Percentiles rank a stretch among this genome's conserved stretches.
These are phyloP conservation scores for Esox niger DNA, from an alignment of 2,113 vertebrate genomes.

Conservation along the genomic window DNA sequence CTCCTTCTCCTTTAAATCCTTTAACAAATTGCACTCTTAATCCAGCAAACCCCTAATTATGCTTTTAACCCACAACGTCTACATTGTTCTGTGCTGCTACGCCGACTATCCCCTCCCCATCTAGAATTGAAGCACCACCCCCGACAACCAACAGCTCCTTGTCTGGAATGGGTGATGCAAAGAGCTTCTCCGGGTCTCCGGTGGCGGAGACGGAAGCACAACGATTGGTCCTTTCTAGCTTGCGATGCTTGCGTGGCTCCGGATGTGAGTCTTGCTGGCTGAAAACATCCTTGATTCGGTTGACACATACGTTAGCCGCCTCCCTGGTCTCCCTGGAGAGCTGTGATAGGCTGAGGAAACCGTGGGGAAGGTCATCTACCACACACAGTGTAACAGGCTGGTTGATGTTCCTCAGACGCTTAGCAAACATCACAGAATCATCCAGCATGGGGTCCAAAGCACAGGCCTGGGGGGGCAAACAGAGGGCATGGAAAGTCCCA, in stretches of 20 bases:
- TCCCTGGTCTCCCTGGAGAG: conserved; percentile 82
- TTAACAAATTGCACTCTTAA: neutral
- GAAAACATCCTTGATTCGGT: conserved; percentile 78
- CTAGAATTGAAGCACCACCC: conserved; percentile 37
- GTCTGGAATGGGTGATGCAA: conserved; percentile 27
- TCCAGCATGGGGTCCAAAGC: conserved; percentile 90
- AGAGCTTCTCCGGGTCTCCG: conserved; percentile 39
- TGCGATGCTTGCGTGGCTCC: conserved; percentile 72
- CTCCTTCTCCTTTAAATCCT: neutral
- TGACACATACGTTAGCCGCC: conserved; percentile 76
- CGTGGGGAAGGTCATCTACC: conserved; percentile 88
- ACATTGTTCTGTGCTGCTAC: conserved; percentile 52
- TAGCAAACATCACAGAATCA: conserved; percentile 89
- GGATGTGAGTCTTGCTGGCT: conserved; percentile 56
- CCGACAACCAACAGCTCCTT: conserved; percentile 30
- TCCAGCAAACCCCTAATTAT: conserved; percentile 33
- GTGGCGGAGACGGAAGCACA: conserved; percentile 18
- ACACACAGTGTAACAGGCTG: conserved; percentile 81
- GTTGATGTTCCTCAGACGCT: conserved; percentile 74
- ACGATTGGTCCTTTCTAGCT: conserved; percentile 71
- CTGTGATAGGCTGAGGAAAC: conserved; percentile 86
- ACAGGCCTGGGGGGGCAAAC: conserved; percentile 73
- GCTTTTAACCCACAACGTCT: conserved; percentile 51
- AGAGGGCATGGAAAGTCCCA: neutral
- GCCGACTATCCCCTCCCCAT: conserved; percentile 48